Base-by-base conservation (phyloP, 2,888 invertebrate genomes). In the Melolontha melolontha region DNA sequence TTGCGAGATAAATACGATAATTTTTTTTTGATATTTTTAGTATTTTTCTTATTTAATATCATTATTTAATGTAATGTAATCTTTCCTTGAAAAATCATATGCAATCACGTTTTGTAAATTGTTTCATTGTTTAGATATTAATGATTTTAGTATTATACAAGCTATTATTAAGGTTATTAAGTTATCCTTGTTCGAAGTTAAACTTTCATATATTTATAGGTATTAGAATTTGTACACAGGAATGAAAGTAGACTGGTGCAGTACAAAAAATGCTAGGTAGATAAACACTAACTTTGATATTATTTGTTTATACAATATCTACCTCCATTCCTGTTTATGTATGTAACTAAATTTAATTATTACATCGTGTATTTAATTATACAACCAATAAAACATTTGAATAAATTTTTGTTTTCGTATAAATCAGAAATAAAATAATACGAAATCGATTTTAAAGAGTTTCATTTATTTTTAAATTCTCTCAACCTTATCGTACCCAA, bases 21-120 rank as follows among this genome's bases (percentile, higher is more conserved):
- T 34, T 8, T 34, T 6, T 34, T 34, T 34, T 8, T 6, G 34
- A 5, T 34, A 22, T 22, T 34, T 34, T 34, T 34, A 34, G 7
- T 6, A 34, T 34, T 34, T 10, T 34, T 34, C 34, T 34, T 1
- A 34, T 34, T 34, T 22, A 22, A 22, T 22, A 22, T 22, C 22
- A 2, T 34, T 5, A 34, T 1, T 8, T 34, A 34, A 34, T 34
- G 34, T 44, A 44, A 5, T 44, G 14, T 14, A 14, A n/a, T 44
- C 14, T n/a, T n/a, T 14, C 44, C 12, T 4, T 44, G 11, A 22
- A 17, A 50, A 50, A 22, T 50, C 22, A 50, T 50, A 51, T 51
- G n/a, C 29, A 11, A 51, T 27, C 51, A 51, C n/a, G 51, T 22
- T 12, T 51, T 51, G 51, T 51, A 51, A 51, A 51, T 51, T 51